Percentiles rank a stretch among this genome's conserved stretches.
Evolutionary conservation across 2,888 invertebrate species (phyloP).

Genomic region (Erebia epiphron): DNA sequence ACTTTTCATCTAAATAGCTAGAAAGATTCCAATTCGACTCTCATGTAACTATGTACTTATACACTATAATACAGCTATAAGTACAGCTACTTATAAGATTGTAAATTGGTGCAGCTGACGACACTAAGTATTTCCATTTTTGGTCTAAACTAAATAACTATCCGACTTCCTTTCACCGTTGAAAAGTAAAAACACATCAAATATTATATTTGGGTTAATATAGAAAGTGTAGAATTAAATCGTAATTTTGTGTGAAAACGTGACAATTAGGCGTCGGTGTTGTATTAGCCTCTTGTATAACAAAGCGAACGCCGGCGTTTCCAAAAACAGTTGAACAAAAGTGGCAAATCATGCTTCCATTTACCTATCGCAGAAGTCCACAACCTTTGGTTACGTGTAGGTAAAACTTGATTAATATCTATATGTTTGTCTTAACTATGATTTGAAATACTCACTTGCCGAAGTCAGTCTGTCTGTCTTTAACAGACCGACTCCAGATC

Average conservation of each 20-base stretch:
- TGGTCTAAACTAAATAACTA: constrained; percentile 27
- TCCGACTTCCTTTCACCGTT: constrained; percentile 47
- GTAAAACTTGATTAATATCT: neutral
- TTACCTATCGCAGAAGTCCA: constrained; percentile 41
- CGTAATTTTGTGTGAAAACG: constrained; percentile 68
- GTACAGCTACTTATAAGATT: neutral
- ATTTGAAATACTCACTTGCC: too few relatives aligned
- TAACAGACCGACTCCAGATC: too few relatives aligned
- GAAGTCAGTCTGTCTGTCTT: too few relatives aligned
- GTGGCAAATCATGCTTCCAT: constrained; percentile 79
- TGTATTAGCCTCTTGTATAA: constrained; percentile 62
- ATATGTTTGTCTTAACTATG: too few relatives aligned
- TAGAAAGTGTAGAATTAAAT: constrained; percentile 75
- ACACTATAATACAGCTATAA: too few relatives aligned
- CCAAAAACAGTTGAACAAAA: constrained; percentile 76
- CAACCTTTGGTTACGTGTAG: constrained; percentile 16
- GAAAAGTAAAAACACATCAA: constrained; percentile 25
- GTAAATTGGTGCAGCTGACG: neutral
- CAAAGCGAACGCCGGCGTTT: constrained; percentile 59
- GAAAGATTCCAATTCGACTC: too few relatives aligned
- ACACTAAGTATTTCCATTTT: constrained; percentile 25
- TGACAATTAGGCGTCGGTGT: constrained; percentile 66
- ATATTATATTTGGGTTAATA: constrained; percentile 57
- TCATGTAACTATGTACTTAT: too few relatives aligned
- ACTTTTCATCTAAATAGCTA: too few relatives aligned